Evolutionary conservation across 2,888 invertebrate genomes (phyloP), one percentile per base, ranked within the genome.

Genomic region (Danaus chrysippus): DNA sequence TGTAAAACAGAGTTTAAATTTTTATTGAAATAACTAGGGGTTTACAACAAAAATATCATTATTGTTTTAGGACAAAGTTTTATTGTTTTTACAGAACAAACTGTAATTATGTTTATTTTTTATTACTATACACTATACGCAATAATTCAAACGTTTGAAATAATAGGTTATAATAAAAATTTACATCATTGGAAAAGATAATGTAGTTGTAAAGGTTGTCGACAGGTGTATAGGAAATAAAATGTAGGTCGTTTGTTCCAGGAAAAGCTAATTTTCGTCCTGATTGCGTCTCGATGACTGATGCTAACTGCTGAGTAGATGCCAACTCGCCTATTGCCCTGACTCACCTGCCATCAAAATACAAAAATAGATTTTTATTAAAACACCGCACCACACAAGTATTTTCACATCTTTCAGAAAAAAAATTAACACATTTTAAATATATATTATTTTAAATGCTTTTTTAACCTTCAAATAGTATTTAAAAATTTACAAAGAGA

Each of bases 211-310:
- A 34, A 34, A 34, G 23, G 23, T 34, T 34, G 23, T 34, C 49
- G 17, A 49, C 49, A 49, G 49, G 49, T 49, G 49, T 49, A 17
- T 49, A 49, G 15, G 49, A 49, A 49, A 15, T n/a, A 9, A 49
- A 17, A 49, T 49, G 2, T 49, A 49, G 49, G 49, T 49, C 17
- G 17, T 17, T 17, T 49, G 49, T 56, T 63, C 59, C 63, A 59
- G 63, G 63, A 63, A 63, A 63, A 59, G 59, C 59, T 59, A 11
- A 41, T 12, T 52, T 56, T 57, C 54, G 56, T 59, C 59, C 63
- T 63, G 46, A 63, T 63, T 63, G 59, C 54, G 54, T 17, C 58
- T 43, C 63, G 63, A 56, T 59, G 63, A 63, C 53, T 63, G 63
- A 63, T 63, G 49, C 49, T 49, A 11, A 49, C 17, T 49, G 17